Evolutionary conservation across 2,113 vertebrate genomes (phyloP).

Genomic region (Dascyllus trimaculatus): DNA sequence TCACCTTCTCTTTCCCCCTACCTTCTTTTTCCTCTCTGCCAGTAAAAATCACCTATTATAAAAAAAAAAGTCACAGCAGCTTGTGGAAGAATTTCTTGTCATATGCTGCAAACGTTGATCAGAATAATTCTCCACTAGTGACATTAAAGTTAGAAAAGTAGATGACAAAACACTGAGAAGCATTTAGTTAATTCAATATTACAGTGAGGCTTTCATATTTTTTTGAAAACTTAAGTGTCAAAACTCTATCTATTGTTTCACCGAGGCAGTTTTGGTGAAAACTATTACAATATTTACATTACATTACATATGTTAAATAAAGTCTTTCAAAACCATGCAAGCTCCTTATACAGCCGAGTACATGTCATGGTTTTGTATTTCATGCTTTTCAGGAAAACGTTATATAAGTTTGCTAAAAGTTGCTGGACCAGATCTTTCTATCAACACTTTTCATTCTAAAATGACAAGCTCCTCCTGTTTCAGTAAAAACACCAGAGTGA

Average conservation of each 20-base stretch:
- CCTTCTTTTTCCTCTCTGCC: no score
- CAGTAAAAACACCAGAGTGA: accelerated
- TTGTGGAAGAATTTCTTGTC: background rate
- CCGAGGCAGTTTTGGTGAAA: no score
- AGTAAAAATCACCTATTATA: background rate
- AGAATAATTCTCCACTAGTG: background rate
- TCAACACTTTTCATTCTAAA: background rate
- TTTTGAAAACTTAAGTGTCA: no score
- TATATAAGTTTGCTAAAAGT: background rate
- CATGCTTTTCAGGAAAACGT: background rate
- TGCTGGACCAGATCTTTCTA: background rate
- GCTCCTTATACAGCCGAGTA: background rate
- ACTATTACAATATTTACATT: no score
- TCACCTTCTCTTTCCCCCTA: background rate
- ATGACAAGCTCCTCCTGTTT: background rate
- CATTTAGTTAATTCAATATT: no score
- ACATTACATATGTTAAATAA: no score
- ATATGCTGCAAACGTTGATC: no score
- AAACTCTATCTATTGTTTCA: no score
- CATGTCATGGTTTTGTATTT: background rate
- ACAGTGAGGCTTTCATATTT: no score
- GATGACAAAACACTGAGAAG: no score
- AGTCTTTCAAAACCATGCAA: no score
- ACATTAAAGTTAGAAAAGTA: no score
- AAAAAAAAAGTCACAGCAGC: background rate